phyloP scores from a whole-genome alignment of 2,113 vertebrate species.

The Tragelaphus buxtoni region DNA sequence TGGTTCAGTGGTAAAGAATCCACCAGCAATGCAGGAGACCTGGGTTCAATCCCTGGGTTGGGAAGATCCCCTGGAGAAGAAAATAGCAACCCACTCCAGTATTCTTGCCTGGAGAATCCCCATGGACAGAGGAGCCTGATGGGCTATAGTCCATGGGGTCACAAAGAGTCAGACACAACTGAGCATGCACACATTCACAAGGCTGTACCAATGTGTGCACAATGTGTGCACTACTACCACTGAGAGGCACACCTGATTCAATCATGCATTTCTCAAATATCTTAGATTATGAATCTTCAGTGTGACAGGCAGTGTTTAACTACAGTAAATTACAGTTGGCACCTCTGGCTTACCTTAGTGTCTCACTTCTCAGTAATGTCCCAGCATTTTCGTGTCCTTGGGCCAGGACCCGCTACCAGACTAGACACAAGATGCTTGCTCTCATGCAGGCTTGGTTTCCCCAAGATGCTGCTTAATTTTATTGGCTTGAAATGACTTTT shows the following conservation, averaged over 20 bases:
- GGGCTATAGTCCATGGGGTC: neutral
- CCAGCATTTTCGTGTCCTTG: neutral
- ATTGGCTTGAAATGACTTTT: neutral
- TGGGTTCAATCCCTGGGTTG: neutral
- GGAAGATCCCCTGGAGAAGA: neutral
- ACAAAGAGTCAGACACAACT: neutral
- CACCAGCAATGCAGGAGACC: neutral
- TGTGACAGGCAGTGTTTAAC: neutral
- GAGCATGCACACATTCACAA: neutral
- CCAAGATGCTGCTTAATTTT: neutral
- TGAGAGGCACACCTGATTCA: neutral
- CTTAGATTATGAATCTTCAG: neutral
- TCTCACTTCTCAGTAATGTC: neutral
- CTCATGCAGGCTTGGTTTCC: neutral
- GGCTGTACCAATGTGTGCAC: accelerated
- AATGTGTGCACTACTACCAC: neutral
- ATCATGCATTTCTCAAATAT: neutral
- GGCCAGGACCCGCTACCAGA: neutral
- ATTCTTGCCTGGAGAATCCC: neutral
- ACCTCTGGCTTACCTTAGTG: neutral
- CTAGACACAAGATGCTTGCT: accelerated
- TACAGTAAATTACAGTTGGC: neutral
- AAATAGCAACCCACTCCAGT: neutral
- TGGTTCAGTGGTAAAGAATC: neutral
- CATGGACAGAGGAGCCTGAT: neutral